A percentile compares a stretch with the other conserved stretches of the same genome.
phyloP scores from a whole-genome alignment of 2,888 invertebrate genomes.

The Pterostichus niger region DNA sequence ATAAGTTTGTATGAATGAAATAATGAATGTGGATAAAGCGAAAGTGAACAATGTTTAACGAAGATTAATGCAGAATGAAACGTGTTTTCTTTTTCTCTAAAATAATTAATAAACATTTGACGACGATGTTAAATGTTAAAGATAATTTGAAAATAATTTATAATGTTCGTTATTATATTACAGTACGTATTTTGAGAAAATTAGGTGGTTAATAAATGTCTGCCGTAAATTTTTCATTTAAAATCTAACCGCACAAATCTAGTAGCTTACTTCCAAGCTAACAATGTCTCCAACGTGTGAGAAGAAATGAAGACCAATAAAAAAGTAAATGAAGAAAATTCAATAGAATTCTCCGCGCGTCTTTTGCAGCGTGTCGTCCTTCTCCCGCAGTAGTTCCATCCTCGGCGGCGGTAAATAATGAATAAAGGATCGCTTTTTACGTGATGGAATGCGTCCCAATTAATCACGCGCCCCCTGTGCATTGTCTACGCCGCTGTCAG shows the following conservation, averaged over 20 bases:
- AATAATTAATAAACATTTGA: too few species aligned
- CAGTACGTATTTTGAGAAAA: background rate
- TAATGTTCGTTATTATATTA: background rate
- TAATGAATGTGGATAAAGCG: too few species aligned
- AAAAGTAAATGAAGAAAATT: constrained; percentile 69
- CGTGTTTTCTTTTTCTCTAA: too few species aligned
- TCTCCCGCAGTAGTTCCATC: constrained; percentile 9
- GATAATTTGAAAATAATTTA: too few species aligned
- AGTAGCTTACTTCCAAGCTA: background rate
- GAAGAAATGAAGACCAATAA: constrained; percentile 62
- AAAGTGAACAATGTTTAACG: too few species aligned
- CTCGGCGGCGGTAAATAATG: constrained; percentile 57
- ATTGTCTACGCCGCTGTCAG: constrained; percentile 64
- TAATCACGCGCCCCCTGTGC: constrained; percentile 57
- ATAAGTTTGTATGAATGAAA: too few species aligned
- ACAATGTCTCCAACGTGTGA: constrained; percentile 52
- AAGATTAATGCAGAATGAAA: too few species aligned
- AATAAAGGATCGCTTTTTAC: constrained; percentile 65
- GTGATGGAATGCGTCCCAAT: constrained; percentile 65
- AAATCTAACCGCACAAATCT: constrained; percentile 21
- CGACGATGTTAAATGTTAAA: too few species aligned
- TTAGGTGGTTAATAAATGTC: constrained; percentile 39
- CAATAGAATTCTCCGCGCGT: constrained; percentile 67
- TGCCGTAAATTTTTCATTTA: constrained; percentile 10
- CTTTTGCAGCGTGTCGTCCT: constrained; percentile 48